Conservation (phyloP, 2,797 vertebrate species). For the Anolis apletophallus region DNA sequence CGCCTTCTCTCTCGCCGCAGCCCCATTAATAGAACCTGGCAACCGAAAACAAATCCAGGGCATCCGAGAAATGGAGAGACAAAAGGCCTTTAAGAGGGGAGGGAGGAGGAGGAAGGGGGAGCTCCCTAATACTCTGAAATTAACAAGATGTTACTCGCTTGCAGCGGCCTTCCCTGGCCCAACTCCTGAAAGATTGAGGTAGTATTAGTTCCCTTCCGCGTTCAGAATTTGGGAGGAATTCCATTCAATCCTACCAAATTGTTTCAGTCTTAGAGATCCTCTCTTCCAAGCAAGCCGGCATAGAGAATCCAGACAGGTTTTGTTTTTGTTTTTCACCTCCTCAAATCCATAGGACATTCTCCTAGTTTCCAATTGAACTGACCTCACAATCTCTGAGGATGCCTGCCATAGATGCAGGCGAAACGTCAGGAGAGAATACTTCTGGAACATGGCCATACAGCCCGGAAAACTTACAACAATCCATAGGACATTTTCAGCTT, state of each 20-base stretch:
- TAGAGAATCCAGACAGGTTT: no score
- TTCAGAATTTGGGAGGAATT: neutral
- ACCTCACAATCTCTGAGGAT: no score
- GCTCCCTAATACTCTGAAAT: constrained; percentile 63
- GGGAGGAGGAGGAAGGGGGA: constrained; percentile 39
- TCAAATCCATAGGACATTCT: no score
- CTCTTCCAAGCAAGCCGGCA: no score
- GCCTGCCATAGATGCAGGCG: no score
- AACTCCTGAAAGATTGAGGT: constrained; percentile 40
- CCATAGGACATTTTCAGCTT: no score
- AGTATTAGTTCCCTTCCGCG: constrained; percentile 24
- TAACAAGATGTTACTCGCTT: constrained; percentile 60
- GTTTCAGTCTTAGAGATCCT: neutral
- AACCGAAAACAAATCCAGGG: constrained; percentile 70
- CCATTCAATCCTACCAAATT: neutral
- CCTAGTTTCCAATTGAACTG: no score
- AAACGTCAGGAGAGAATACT: no score
- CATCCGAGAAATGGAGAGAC: constrained; percentile 75
- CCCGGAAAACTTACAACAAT: no score
- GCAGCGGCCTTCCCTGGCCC: constrained; percentile 35
- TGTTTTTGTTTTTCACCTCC: no score
- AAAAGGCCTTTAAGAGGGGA: constrained; percentile 67
- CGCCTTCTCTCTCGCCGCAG: neutral
- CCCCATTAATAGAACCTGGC: constrained; percentile 72
- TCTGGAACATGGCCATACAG: no score